Evolutionary conservation across 2,888 invertebrate genomes (phyloP), one percentile per base, ranked within the genome.

Genomic region (Polylopha cassiicola): DNA sequence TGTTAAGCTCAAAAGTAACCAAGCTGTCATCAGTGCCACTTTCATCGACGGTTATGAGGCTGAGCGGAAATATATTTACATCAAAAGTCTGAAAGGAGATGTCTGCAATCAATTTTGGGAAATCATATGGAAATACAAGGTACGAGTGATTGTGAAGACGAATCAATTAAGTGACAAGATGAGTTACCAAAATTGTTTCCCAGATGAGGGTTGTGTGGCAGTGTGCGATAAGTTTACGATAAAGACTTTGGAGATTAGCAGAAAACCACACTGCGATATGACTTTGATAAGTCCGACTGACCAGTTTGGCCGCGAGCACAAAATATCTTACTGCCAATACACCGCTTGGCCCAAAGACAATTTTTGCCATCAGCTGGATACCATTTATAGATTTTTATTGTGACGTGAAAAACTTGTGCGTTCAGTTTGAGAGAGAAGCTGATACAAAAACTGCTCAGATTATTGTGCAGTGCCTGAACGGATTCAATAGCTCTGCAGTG

Each of bases 361-460:
- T n/a, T 21, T 21, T 21, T 4, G n/a, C 3, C 21, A 21, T n/a
- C 21, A 21, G 21, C 21, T 8, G 8, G 21, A 21, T 8, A 3
- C 21, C n/a, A 21, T 21, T 21, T 21, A 21, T 21, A 21, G 21
- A 21, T 21, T 21, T 21, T 21, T 21, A n/a, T n/a, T n/a, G n/a
- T n/a, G n/a, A n/a, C n/a, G n/a, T n/a, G n/a, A n/a, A n/a, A n/a
- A n/a, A n/a, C n/a, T n/a, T n/a, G n/a, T n/a, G n/a, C n/a, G n/a
- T n/a, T n/a, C n/a, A n/a, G n/a, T n/a, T n/a, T n/a, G n/a, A n/a
- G n/a, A n/a, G n/a, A n/a, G n/a, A n/a, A n/a, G n/a, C n/a, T n/a
- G n/a, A n/a, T n/a, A n/a, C n/a, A n/a, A n/a, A n/a, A n/a, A n/a
- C n/a, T n/a, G n/a, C n/a, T n/a, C n/a, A n/a, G n/a, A n/a, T n/a